These are phyloP conservation scores for Epirrhoe alternata DNA, from an alignment of 2,888 invertebrate genomes.

Conservation along the genomic window DNA sequence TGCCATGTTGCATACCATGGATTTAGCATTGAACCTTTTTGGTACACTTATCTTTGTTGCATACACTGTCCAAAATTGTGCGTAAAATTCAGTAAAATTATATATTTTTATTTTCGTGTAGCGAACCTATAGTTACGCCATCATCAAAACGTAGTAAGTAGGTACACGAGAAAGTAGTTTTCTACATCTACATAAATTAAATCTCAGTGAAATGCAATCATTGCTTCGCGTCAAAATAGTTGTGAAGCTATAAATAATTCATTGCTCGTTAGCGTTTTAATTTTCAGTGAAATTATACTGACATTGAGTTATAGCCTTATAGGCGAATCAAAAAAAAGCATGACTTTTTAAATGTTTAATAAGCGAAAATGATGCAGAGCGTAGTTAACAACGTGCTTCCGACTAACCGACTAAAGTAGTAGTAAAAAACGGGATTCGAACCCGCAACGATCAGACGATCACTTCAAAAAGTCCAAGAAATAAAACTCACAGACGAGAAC, in stretches of 20 bases:
- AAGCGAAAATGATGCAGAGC: neutral
- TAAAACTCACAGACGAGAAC: too few species aligned
- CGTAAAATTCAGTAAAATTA: neutral
- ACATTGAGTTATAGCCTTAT: neutral
- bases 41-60: too few species aligned
- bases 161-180: neutral
- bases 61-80: too few species aligned
- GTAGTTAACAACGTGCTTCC: neutral
- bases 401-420: neutral
- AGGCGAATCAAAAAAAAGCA: neutral
- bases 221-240: constrained; percentile 36
- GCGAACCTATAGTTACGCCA: neutral
- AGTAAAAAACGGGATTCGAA: too few species aligned
- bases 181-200: neutral
- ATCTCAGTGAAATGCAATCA: constrained; percentile 5
- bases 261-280: constrained; percentile 1
- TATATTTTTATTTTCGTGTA: neutral
- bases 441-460: too few species aligned
- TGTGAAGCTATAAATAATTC: constrained; percentile 6
- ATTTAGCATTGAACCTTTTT: too few species aligned
- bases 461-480: too few species aligned
- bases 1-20: too few species aligned
- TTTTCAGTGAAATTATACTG: constrained; percentile 1
- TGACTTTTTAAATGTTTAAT: neutral
- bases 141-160: neutral